Evolutionary conservation across 1,140 invertebrate genomes (phyloP).

Genomic region (Scaptomyza graminum): DNA sequence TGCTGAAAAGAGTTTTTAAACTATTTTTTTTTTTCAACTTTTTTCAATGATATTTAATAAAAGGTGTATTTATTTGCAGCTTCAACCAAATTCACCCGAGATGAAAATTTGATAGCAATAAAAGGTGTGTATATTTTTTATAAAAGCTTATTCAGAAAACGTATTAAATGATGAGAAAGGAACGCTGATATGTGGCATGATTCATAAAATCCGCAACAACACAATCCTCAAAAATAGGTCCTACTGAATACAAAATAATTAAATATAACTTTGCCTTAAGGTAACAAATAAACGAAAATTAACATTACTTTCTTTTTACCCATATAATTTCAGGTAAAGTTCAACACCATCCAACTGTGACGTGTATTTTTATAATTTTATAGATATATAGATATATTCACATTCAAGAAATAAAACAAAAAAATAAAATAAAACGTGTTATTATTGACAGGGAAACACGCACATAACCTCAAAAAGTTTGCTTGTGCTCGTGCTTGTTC

Average conservation of each 20-base stretch:
- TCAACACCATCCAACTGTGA: background rate
- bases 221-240: conserved; percentile 77
- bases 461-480: conserved; percentile 26
- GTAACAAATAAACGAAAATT: conserved; percentile 1
- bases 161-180: conserved; percentile 62
- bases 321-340: conserved; percentile 52
- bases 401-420: conserved; percentile 19
- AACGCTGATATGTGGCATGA: conserved; percentile 74
- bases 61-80: conserved; percentile 13
- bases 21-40: background rate
- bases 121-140: conserved; percentile 7
- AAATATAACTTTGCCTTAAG: background rate
- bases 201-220: conserved; percentile 80
- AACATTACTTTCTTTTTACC: background rate
- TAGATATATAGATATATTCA: background rate
- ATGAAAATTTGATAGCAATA: no score
- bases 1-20: conserved; percentile 52
- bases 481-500: background rate
- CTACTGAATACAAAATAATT: conserved; percentile 57
- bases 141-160: background rate
- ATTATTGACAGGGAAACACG: background rate
- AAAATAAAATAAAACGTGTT: conserved; percentile 1
- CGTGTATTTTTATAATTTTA: background rate
- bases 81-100: background rate
- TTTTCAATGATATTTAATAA: background rate